These are phyloP conservation scores for Premnoplex brunnescens DNA, from an alignment of 2,797 vertebrate genomes.

Conservation along the genomic window DNA sequence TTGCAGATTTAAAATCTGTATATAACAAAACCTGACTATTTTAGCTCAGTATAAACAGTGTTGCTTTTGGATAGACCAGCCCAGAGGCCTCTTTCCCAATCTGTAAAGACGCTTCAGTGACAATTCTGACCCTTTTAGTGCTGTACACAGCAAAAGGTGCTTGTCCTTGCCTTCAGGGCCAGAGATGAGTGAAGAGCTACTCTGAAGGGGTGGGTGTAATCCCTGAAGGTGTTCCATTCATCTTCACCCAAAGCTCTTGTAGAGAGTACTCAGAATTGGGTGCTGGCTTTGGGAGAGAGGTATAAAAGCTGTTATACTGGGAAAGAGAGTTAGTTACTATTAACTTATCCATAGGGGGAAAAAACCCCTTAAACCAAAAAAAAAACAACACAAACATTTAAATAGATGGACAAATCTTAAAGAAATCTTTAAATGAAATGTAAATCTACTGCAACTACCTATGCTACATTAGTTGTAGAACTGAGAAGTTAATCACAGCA, in stretches of 20 bases:
- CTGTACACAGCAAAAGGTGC: background rate
- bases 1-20: background rate
- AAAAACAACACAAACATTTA: background rate
- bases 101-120: background rate
- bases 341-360: background rate
- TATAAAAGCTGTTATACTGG: background rate
- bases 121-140: background rate
- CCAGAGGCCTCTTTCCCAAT: background rate
- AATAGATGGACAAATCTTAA: background rate
- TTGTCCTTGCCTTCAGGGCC: background rate
- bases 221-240: background rate
- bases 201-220: background rate
- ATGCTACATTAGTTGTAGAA: background rate
- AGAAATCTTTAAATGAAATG: background rate
- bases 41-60: background rate
- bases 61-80: background rate
- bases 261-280: background rate
- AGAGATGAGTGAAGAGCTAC: background rate
- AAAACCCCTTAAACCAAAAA: background rate
- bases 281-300: background rate
- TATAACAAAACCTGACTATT: background rate
- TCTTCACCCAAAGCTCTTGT: background rate
- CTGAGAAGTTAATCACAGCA: background rate
- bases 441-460: background rate
- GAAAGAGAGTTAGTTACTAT: background rate